Evolutionary conservation across 2,888 invertebrate species (phyloP), one percentile per base, ranked within the genome.

Genomic region (Hypomecis punctinalis): DNA sequence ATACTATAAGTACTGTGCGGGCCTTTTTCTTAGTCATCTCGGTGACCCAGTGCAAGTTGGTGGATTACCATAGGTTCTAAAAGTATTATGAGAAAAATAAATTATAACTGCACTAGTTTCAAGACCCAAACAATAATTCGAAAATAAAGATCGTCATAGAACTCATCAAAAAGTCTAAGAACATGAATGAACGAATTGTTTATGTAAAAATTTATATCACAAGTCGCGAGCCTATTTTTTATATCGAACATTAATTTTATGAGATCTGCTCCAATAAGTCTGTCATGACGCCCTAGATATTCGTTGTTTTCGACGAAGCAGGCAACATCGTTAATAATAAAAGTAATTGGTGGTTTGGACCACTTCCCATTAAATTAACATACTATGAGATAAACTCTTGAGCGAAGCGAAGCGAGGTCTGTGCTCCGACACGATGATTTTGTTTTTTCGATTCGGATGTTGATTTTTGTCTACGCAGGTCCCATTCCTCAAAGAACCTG

Each of bases 271-370:
- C 53, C 42, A 59, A 9, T 63, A 59, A 63, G 58, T 63, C 54
- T 59, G 63, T 59, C 58, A 47, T 45, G n/a, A 11, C 54, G 63
- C 53, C 46, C 63, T 49, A 59, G 59, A 63, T 63, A 39, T 54
- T 58, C 48, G 59, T 59, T 59, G 59, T 59, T 63, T 59, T 59
- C 54, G 42, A 54, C 37, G 45, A 59, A 63, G 51, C 52, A 47
- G 54, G 49, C 54, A 23, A 46, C 33, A 40, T 53, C 63, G 48
- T 63, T 57, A 58, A 63, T 63, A 63, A 63, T 54, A 59, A 49
- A 63, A 59, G 54, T 48, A 58, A 57, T 63, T 54, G 63, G 48
- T 58, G 33, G 47, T 63, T 63, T 63, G 53, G 58, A 59, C 45
- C 54, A 59, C 58, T 63, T 63, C 54, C 54, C 58, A 46, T 36